Conservation (phyloP, 2,113 vertebrate species). For the Bubo bubo region DNA sequence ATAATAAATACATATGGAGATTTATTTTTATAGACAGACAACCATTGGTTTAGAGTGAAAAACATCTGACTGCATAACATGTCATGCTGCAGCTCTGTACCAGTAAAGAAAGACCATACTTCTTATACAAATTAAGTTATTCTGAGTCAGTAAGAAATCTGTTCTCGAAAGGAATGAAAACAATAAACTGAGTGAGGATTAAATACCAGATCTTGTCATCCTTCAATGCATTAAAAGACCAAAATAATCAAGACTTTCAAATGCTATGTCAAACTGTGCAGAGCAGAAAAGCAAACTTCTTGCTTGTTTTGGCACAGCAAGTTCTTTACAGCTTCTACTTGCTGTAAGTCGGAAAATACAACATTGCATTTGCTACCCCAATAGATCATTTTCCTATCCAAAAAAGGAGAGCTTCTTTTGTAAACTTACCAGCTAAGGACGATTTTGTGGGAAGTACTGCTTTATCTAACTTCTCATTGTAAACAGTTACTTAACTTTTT, state of each 20-base stretch:
- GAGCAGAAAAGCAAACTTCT: slow-evolving; percentile 29
- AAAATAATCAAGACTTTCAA: slow-evolving; percentile 44
- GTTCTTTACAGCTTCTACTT: not conserved
- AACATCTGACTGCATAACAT: not conserved
- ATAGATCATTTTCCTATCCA: slow-evolving; percentile 71
- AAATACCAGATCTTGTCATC: slow-evolving; percentile 1
- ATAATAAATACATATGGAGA: not conserved
- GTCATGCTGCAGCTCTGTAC: not conserved
- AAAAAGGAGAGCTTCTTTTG: slow-evolving; percentile 64
- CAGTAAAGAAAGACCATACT: not conserved
- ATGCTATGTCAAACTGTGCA: not conserved
- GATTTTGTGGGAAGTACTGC: not conserved
- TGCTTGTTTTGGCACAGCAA: slow-evolving; percentile 45
- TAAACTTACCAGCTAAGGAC: not conserved
- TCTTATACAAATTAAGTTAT: not conserved
- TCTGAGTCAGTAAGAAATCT: not conserved
- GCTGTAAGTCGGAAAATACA: not conserved
- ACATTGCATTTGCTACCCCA: slow-evolving; percentile 19
- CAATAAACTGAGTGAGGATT: slow-evolving; percentile 8
- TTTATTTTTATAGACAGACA: not conserved
- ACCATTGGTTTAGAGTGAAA: not conserved
- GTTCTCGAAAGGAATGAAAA: slow-evolving; percentile 4
- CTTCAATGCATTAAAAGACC: not conserved
- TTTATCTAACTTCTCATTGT: slow-evolving; percentile 1
- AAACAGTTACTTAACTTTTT: slow-evolving; percentile 10